A percentile compares a stretch with the other conserved stretches of the same genome.
Conservation (phyloP, 1,140 invertebrate genomes). For the Hylyphantes graminicola region DNA sequence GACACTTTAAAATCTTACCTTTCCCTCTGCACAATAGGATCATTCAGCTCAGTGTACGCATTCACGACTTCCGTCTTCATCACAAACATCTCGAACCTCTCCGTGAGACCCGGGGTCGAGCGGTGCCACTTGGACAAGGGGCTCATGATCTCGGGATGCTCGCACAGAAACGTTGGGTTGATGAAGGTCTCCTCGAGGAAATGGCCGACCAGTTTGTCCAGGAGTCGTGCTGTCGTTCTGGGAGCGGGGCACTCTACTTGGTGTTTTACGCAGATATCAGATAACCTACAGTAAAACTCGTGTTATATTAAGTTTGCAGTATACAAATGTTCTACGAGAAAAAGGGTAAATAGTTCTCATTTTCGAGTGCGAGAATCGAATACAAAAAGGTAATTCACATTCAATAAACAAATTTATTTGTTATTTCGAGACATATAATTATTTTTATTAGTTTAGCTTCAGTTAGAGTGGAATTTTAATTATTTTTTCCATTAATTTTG, state of each 20-base stretch:
- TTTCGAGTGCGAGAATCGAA: too few relatives aligned
- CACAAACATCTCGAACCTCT: conserved; percentile 97
- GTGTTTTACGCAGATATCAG: conserved; percentile 86
- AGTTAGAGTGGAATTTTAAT: too few relatives aligned
- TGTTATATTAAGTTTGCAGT: too few relatives aligned
- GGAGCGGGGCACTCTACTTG: conserved; percentile 93
- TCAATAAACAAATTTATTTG: too few relatives aligned
- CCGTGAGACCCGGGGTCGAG: conserved; percentile 86
- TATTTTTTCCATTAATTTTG: too few relatives aligned
- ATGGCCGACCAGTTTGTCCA: conserved; percentile 97
- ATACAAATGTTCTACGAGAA: too few relatives aligned
- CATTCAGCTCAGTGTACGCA: conserved; percentile 99
- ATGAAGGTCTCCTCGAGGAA: conserved; percentile 96
- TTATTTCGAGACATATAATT: too few relatives aligned
- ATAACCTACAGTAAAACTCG: conserved; percentile 76
- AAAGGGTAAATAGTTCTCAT: too few relatives aligned
- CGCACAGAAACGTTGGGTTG: conserved; percentile 96
- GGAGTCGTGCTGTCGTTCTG: conserved; percentile 87
- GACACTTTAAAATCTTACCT: too few relatives aligned
- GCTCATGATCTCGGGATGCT: conserved; percentile 99
- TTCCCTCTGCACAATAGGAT: conserved; percentile 93
- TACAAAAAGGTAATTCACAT: too few relatives aligned
- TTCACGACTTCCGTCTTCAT: conserved; percentile 98
- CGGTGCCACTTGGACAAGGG: conserved; percentile 98
- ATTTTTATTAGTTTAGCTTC: too few relatives aligned